Conservation (phyloP, 2,797 vertebrate genomes). For the Morus bassanus region DNA sequence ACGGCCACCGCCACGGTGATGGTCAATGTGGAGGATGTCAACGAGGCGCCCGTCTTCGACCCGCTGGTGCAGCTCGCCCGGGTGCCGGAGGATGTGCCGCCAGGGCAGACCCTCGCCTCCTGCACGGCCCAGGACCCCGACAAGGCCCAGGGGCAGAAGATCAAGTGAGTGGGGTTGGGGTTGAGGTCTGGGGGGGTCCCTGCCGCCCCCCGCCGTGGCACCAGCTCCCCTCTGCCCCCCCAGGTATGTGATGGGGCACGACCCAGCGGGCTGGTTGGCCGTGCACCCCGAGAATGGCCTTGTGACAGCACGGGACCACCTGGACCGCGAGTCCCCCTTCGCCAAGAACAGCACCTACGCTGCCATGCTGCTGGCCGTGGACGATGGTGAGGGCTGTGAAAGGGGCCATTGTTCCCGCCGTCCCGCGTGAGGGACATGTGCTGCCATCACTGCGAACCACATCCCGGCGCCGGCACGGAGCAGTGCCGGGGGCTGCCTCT, state of each 20-base stretch:
- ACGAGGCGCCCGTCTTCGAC: conserved; percentile 85
- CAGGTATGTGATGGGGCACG: conserved; percentile 83
- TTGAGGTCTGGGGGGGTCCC: too few species aligned
- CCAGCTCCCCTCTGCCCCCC: background rate
- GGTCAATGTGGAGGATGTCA: conserved; percentile 82
- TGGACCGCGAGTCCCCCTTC: conserved; percentile 85
- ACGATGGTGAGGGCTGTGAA: conserved; percentile 78
- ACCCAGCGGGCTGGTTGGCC: conserved; percentile 82
- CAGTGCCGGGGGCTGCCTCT: fast-evolving
- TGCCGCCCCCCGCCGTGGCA: fast-evolving
- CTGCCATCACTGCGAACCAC: background rate
- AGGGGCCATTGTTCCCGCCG: background rate
- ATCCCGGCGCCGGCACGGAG: background rate
- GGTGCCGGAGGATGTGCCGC: conserved; percentile 70
- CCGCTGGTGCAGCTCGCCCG: conserved; percentile 55
- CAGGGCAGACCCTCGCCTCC: conserved; percentile 34
- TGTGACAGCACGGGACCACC: conserved; percentile 65
- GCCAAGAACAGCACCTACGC: conserved; percentile 79
- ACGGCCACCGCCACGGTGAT: conserved; percentile 84
- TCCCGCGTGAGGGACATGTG: background rate
- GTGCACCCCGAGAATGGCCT: conserved; percentile 77
- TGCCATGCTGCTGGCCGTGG: conserved; percentile 79
- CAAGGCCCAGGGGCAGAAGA: conserved; percentile 76
- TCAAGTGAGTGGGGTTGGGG: conserved; percentile 74
- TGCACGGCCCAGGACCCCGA: conserved; percentile 88